phyloP scores from a whole-genome alignment of 2,113 vertebrate species.

The Rhagologus leucostigma region DNA sequence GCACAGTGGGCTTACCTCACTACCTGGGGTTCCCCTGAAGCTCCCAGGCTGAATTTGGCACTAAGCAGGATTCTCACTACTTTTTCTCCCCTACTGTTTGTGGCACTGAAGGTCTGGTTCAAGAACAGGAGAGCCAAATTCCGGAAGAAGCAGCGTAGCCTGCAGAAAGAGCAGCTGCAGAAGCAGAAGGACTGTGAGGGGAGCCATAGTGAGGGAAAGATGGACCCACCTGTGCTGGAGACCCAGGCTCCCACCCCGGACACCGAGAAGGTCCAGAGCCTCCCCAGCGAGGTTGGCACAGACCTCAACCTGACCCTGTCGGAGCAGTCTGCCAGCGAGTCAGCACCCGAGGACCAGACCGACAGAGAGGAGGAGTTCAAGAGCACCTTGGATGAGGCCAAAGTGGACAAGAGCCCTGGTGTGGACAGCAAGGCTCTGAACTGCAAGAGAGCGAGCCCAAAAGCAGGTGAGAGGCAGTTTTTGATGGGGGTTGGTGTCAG shows the following conservation, averaged over 20 bases:
- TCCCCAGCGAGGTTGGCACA: conserved; percentile 74
- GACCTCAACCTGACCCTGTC: conserved; percentile 92
- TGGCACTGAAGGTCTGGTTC: conserved; percentile 89
- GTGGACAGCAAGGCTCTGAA: conserved; percentile 75
- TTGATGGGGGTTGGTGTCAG: background rate
- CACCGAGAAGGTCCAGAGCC: conserved; percentile 67
- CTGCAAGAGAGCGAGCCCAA: conserved; percentile 88
- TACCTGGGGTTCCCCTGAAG: background rate
- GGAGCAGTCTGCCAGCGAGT: conserved; percentile 91
- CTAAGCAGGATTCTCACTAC: background rate
- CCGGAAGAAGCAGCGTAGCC: conserved; percentile 96
- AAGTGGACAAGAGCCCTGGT: conserved; percentile 73
- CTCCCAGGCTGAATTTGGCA: background rate
- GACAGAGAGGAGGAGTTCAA: conserved; percentile 89
- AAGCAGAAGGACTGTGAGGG: conserved; percentile 90
- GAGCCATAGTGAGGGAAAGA: conserved; percentile 75
- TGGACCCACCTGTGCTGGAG: conserved; percentile 56
- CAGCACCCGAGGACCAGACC: conserved; percentile 84
- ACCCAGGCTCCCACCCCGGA: conserved; percentile 75
- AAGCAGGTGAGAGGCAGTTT: conserved; percentile 81
- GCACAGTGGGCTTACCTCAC: background rate
- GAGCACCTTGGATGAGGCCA: conserved; percentile 76
- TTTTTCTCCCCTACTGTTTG: background rate
- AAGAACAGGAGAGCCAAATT: conserved; percentile 98
- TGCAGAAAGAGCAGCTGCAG: conserved; percentile 98